Conservation (phyloP, 1,140 invertebrate species). For the Calliphora vicina region DNA sequence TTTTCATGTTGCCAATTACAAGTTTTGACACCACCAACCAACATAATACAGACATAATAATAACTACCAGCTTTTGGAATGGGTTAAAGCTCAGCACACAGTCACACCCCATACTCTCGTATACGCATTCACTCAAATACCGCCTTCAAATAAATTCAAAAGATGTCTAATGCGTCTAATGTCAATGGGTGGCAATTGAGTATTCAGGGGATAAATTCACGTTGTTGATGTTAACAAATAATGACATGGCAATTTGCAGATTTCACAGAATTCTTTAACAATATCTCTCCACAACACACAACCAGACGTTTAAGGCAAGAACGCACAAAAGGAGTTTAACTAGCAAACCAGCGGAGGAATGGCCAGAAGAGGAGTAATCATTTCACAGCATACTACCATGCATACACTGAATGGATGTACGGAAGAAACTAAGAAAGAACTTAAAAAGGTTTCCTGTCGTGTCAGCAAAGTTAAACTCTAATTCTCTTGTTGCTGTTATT, state of each 20-base stretch:
- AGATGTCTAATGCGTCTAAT: constrained; percentile 6
- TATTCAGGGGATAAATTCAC: constrained; percentile 29
- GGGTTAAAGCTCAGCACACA: not conserved
- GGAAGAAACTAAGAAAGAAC: not conserved
- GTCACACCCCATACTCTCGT: not conserved
- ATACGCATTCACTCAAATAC: not conserved
- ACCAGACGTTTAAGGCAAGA: not conserved
- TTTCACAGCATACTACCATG: too few species aligned
- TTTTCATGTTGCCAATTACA: constrained; percentile 54
- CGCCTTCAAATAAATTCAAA: not conserved
- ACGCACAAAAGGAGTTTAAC: too few species aligned
- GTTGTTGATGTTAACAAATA: constrained; percentile 61
- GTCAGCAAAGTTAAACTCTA: constrained; percentile 23
- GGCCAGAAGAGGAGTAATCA: too few species aligned
- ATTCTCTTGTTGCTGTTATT: constrained; percentile 26
- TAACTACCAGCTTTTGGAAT: not conserved
- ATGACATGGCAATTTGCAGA: constrained; percentile 63
- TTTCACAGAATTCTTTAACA: constrained; percentile 55
- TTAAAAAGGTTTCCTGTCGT: constrained; percentile 23
- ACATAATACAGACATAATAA: constrained; percentile 20
- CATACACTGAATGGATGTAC: not conserved
- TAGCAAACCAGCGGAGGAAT: too few species aligned
- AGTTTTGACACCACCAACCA: constrained; percentile 52
- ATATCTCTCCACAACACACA: not conserved
- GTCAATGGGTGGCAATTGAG: constrained; percentile 40